phyloP scores from a whole-genome alignment of 2,113 vertebrate genomes.

The Percopsis transmontana region DNA sequence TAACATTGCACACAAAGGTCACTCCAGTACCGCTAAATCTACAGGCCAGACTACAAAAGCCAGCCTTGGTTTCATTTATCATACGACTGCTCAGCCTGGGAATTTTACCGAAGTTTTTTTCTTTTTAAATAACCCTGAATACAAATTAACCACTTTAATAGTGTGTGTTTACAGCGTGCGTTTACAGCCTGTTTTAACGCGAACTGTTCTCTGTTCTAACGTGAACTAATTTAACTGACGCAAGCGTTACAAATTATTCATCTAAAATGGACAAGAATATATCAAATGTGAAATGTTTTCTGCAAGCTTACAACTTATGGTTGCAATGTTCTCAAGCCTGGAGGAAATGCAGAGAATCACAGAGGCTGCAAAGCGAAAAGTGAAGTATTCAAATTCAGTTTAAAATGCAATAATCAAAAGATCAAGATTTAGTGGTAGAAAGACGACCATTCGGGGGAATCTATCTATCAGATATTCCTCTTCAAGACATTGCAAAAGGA shows the following conservation, averaged over 20 bases:
- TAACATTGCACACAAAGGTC: not conserved
- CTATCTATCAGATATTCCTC: slow-evolving; percentile 12
- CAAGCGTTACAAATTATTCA: slow-evolving; percentile 27
- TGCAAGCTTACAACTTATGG: not conserved
- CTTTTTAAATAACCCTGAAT: slow-evolving; percentile 5
- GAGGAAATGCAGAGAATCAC: slow-evolving; percentile 7
- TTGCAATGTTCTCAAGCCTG: slow-evolving; percentile 3
- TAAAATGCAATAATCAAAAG: slow-evolving; percentile 12
- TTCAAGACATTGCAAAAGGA: slow-evolving; percentile 32
- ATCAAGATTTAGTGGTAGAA: slow-evolving; percentile 15
- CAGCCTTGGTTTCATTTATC: not conserved
- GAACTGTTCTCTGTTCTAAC: not conserved
- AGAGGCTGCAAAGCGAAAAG: not conserved
- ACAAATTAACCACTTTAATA: slow-evolving; percentile 16
- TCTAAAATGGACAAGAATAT: slow-evolving; percentile 18
- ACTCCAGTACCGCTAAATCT: slow-evolving; percentile 1
- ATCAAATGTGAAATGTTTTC: slow-evolving; percentile 12
- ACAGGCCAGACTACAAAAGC: not conserved
- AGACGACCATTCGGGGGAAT: slow-evolving; percentile 15
- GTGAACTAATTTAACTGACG: slow-evolving; percentile 7
- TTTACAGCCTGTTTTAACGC: slow-evolving; percentile 17
- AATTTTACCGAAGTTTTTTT: slow-evolving; percentile 12
- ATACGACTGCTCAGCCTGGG: not conserved
- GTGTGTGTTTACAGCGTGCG: not conserved
- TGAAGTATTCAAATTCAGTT: slow-evolving; percentile 6